Evolutionary conservation across 1,140 invertebrate genomes (phyloP), one percentile per base, ranked within the genome.

Genomic region (Zaprionus gabonicus): DNA sequence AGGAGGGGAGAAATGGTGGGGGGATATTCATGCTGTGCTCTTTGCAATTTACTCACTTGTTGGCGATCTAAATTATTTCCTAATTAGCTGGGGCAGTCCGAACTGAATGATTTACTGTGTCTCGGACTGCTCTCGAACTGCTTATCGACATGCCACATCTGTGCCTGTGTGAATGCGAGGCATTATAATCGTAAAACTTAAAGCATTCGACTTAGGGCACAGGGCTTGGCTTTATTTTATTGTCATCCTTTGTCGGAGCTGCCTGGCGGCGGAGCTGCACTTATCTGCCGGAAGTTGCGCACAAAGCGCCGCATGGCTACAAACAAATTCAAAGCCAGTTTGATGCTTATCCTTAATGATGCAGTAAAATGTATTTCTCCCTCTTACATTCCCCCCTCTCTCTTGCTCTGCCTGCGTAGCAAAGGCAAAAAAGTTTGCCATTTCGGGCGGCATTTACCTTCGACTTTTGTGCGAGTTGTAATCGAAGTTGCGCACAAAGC

Each of bases 321-420:
- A 82, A 82, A 82, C 77, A 84, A 66, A 90, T 85, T 86, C 79
- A 91, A 81, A 78, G 82, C 72, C 74, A 78, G 71, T 80, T 80
- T 80, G 82, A 91, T 91, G 80, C 87, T 91, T 91, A 83, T 91
- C 87, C 87, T 81, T 91, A 91, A 91, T 91, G 87, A 87, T 91
- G 87, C 82, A 86, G 80, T 81, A 81, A 86, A 91, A 90, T 81
- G 87, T 75, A 65, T 71, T 53, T 53, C 64, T 49, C 31, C 51
- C 51, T 41, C 20, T 62, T 27, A 44, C 9, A n/a, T 44, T 1
- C 7, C 7, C 3, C 7, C 7, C 15, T 20, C 41, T 17, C n/a
- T n/a, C 15, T 7, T 2, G 15, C 15, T 41, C 38, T n/a, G 2
- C 1, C 38, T 5, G 7, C 23, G 17, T 23, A 38, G n/a, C 28